phyloP scores from a whole-genome alignment of 1,140 invertebrate species.

The Cotesia glomerata region DNA sequence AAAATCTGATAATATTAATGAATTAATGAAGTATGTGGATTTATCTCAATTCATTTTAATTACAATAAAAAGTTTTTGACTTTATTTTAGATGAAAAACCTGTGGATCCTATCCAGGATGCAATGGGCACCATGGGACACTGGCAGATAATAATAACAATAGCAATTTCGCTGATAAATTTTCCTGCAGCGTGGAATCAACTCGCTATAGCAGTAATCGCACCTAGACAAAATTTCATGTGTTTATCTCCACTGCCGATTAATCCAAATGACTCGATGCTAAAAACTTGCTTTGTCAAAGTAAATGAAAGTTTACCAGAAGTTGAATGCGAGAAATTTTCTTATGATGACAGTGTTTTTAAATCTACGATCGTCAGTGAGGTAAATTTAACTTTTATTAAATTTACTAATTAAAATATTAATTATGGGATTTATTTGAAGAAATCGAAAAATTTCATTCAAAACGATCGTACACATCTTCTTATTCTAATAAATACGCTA shows the following conservation, averaged over 20 bases:
- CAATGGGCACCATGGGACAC: constrained; percentile 66
- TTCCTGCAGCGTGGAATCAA: constrained; percentile 73
- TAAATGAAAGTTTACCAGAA: constrained; percentile 35
- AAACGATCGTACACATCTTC: not conserved
- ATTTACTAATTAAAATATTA: constrained; percentile 1
- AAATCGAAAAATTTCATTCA: not conserved
- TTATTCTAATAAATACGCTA: too few relatives aligned
- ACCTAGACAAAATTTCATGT: constrained; percentile 68
- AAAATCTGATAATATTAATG: too few relatives aligned
- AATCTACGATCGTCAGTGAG: constrained; percentile 75
- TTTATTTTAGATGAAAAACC: constrained; percentile 40
- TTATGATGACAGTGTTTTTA: constrained; percentile 71
- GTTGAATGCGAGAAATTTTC: constrained; percentile 66
- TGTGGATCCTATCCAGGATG: constrained; percentile 45
- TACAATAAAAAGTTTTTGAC: too few relatives aligned
- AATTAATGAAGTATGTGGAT: too few relatives aligned
- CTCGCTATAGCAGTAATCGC: constrained; percentile 72
- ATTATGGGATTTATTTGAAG: not conserved
- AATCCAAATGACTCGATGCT: constrained; percentile 20
- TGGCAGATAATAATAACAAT: constrained; percentile 71
- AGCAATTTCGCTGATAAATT: constrained; percentile 70
- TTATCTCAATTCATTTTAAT: too few relatives aligned
- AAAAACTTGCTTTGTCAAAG: not conserved
- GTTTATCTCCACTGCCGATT: constrained; percentile 51
- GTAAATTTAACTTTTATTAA: constrained; percentile 42